Evolutionary conservation across 30 jellyfish, hydroid and myxozoan genomes (phyloP).

Genomic region (Mastigias papua): DNA sequence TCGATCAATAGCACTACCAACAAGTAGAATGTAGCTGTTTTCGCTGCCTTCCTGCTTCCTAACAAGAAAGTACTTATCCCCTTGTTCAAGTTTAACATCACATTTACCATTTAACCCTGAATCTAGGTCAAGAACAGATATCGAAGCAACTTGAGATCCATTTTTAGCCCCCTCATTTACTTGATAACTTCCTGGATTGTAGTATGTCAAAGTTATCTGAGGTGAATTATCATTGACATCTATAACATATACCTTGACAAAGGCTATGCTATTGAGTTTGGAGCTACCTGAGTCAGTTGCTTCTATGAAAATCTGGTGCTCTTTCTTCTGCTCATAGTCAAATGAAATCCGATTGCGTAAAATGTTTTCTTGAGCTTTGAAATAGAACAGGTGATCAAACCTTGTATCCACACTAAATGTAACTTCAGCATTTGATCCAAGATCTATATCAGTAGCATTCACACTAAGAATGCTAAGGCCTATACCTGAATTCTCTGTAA

Average conservation of each 20-base stretch:
- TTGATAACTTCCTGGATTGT: constrained; percentile 68
- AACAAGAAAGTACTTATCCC: constrained; percentile 60
- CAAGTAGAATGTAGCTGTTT: constrained; percentile 36
- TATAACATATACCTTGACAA: constrained; percentile 62
- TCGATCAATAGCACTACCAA: constrained; percentile 78
- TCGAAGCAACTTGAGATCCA: constrained; percentile 69
- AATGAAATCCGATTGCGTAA: constrained; percentile 52
- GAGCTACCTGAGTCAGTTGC: constrained; percentile 81
- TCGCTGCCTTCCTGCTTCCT: constrained; percentile 16
- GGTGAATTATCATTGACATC: constrained; percentile 95
- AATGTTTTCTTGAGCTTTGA: constrained; percentile 56
- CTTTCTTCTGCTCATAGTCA: constrained; percentile 71
- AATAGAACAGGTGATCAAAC: constrained; percentile 53
- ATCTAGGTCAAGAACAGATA: constrained; percentile 81
- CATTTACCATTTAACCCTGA: constrained; percentile 71
- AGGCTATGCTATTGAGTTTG: constrained; percentile 40
- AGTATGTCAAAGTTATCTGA: constrained; percentile 21
- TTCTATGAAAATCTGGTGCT: constrained; percentile 55
- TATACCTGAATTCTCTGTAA: constrained; percentile 66
- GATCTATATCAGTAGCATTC: constrained; percentile 84
- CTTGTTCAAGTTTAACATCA: constrained; percentile 26
- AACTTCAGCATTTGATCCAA: constrained; percentile 80
- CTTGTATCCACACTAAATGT: constrained; percentile 62
- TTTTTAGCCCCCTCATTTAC: constrained; percentile 70
- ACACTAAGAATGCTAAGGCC: constrained; percentile 69